These are phyloP conservation scores for Centropyge bicolor DNA, from an alignment of 2,797 vertebrate genomes.

Conservation along the genomic window DNA sequence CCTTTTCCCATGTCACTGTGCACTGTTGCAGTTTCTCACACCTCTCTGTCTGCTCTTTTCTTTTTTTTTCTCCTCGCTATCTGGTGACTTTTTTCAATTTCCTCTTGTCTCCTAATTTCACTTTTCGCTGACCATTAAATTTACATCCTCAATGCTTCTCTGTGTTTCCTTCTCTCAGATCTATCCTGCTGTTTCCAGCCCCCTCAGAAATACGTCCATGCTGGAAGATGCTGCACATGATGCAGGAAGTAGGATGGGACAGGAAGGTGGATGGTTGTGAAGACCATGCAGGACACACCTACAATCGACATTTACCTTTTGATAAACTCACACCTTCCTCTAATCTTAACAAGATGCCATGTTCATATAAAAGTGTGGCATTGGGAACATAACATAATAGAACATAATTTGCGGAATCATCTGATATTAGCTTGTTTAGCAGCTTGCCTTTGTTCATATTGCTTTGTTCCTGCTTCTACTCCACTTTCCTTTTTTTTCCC, in stretches of 20 bases:
- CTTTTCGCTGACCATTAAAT: not conserved
- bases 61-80: not conserved
- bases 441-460: not conserved
- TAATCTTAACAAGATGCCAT: not conserved
- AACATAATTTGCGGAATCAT: not conserved
- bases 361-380: not conserved
- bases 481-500: not conserved
- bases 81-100: not conserved
- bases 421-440: not conserved
- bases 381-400: not conserved
- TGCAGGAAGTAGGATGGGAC: not conserved
- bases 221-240: not conserved
- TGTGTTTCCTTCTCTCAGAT: not conserved
- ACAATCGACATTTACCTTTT: not conserved
- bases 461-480: not conserved
- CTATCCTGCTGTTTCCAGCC: not conserved
- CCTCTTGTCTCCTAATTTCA: not conserved
- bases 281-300: too few species aligned
- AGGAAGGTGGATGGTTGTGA: not conserved
- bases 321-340: not conserved
- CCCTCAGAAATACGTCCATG: not conserved
- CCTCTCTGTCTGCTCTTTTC: not conserved
- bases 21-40: not conserved
- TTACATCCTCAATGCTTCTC: not conserved
- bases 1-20: not conserved